phyloP scores from a whole-genome alignment of 2,888 invertebrate species.

The Autographa gamma region DNA sequence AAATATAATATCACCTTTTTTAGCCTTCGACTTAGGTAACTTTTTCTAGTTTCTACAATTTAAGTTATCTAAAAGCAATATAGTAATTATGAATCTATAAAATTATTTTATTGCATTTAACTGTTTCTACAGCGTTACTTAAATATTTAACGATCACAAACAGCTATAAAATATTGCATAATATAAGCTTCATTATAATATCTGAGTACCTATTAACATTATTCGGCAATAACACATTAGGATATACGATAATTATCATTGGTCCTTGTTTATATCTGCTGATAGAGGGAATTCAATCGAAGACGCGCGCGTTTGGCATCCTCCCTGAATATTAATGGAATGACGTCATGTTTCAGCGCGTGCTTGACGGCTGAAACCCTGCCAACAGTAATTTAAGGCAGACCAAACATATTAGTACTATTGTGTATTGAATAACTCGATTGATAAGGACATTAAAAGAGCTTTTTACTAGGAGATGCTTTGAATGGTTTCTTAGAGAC shows the following conservation, averaged over 20 bases:
- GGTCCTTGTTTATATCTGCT: slow-evolving; percentile 45
- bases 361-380: slow-evolving; percentile 74
- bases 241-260: slow-evolving; percentile 50
- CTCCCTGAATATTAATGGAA: slow-evolving; percentile 78
- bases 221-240: slow-evolving; percentile 32
- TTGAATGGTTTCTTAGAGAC: slow-evolving; percentile 26
- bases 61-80: no score
- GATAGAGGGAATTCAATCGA: slow-evolving; percentile 62
- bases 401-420: slow-evolving; percentile 55
- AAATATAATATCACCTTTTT: no score
- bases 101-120: no score
- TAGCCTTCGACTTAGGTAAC: no score
- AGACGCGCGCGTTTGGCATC: slow-evolving; percentile 69
- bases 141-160: background rate
- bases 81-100: no score
- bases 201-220: slow-evolving; percentile 23
- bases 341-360: slow-evolving; percentile 71
- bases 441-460: slow-evolving; percentile 41
- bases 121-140: no score
- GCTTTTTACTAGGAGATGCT: slow-evolving; percentile 20
- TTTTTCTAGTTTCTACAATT: no score
- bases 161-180: background rate
- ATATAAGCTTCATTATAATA: background rate
- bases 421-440: slow-evolving; percentile 50
- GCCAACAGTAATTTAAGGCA: slow-evolving; percentile 73